Conservation (phyloP, 2,797 vertebrate genomes). For the Steatocranus sp. region DNA sequence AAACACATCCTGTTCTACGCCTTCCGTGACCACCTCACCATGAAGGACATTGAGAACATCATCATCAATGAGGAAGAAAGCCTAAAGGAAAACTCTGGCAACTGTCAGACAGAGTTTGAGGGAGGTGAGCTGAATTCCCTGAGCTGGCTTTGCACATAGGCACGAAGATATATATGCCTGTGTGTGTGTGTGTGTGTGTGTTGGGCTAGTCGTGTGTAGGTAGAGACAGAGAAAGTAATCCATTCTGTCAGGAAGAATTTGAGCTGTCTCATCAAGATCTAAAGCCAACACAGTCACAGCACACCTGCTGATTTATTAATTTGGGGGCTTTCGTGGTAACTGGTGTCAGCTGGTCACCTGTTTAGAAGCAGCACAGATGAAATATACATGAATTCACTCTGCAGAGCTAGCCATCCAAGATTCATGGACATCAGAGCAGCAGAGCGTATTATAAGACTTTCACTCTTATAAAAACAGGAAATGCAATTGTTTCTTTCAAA, state of each 20-base stretch:
- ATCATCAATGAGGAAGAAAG: conserved; percentile 98
- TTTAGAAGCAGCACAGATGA: conserved; percentile 27
- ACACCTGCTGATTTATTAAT: conserved; percentile 66
- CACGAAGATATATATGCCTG: background rate
- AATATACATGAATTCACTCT: conserved; percentile 46
- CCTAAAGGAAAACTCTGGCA: conserved; percentile 92
- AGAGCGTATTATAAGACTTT: background rate
- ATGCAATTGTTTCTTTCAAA: background rate
- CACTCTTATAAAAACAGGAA: background rate
- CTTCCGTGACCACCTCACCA: conserved; percentile 96
- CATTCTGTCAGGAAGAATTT: conserved; percentile 35
- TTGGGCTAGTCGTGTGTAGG: background rate
- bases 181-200: background rate
- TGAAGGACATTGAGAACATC: conserved; percentile 99
- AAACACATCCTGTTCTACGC: conserved; percentile 98
- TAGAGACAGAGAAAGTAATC: background rate
- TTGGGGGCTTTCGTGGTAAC: background rate
- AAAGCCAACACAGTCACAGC: conserved; percentile 1
- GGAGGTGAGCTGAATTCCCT: conserved; percentile 73
- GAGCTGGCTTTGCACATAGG: background rate
- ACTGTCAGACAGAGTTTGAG: conserved; percentile 96
- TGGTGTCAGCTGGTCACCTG: conserved; percentile 33
- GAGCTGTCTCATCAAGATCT: conserved; percentile 11
- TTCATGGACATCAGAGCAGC: conserved; percentile 24
- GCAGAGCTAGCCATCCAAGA: conserved; percentile 35